Evolutionary conservation across 1,140 invertebrate genomes (phyloP), one percentile per base, ranked within the genome.

Genomic region (Grapholita molesta): DNA sequence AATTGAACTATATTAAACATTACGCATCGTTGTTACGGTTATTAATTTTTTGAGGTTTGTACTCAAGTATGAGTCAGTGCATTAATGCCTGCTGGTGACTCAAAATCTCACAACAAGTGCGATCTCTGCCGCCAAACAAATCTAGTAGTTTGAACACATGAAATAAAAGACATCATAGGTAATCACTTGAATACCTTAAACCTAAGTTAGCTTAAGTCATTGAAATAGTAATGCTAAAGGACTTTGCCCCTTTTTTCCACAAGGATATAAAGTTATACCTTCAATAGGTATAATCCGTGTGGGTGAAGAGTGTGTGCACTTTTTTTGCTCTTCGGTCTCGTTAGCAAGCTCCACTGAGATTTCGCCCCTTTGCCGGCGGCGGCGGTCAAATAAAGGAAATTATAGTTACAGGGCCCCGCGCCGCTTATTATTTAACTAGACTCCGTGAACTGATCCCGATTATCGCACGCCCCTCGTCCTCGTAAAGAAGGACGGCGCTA

Each of bases 371-470:
- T 82, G 82, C 84, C 70, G 88, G 80, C 76, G 64, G 77, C 82
- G 80, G 80, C 87, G 85, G 82, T 80, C 85, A 85, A 89, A 89
- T 85, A 88, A 89, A 86, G 76, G 76, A 86, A 83, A 89, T 88
- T 88, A 86, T 88, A 89, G 83, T 88, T 89, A 88, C 80, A 90
- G 83, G 85, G 82, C 84, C 74, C 82, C 72, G 71, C 75, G 80
- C 83, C 87, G 84, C 86, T 91, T 88, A 88, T 91, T 91, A 91
- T 89, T 89, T 91, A 91, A 89, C 89, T 89, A 89, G 84, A 74
- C 73, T 79, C 81, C 80, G 80, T 84, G 83, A 84, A 83, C 77
- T 74, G 73, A 79, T 76, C 74, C 76, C 76, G 76, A 87, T 85
- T 79, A 83, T 79, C 76, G 72, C 81, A 81, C 89, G 83, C 87